These are phyloP conservation scores for Lagodon rhomboides DNA, from an alignment of 2,797 vertebrate genomes.

Conservation along the genomic window DNA sequence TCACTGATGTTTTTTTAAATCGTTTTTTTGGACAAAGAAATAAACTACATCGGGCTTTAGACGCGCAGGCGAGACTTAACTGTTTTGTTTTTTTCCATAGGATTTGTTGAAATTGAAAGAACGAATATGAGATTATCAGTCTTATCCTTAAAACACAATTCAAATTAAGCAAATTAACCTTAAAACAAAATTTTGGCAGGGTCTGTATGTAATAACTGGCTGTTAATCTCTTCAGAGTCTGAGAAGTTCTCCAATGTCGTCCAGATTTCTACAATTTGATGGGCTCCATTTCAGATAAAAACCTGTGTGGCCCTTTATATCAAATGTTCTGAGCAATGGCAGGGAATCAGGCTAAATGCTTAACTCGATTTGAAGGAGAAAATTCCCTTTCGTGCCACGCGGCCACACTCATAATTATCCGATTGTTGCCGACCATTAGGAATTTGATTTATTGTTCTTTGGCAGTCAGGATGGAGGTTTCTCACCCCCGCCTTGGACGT, in stretches of 20 bases:
- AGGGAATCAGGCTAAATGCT: slow-evolving; percentile 65
- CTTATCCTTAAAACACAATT: neutral
- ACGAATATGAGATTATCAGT: neutral
- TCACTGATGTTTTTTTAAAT: slow-evolving; percentile 6
- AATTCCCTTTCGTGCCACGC: slow-evolving; percentile 69
- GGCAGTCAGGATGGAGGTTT: slow-evolving; percentile 79
- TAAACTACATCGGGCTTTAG: neutral
- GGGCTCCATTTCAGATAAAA: slow-evolving; percentile 24
- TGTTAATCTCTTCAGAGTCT: slow-evolving; percentile 10
- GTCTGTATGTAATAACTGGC: neutral
- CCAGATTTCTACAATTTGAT: slow-evolving; percentile 20
- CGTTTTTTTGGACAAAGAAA: neutral
- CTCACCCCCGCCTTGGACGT: slow-evolving; percentile 71
- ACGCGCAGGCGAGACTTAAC: neutral
- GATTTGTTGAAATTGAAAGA: neutral
- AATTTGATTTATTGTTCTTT: slow-evolving; percentile 84
- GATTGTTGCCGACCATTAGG: slow-evolving; percentile 81
- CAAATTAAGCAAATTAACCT: neutral
- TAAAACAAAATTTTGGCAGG: neutral
- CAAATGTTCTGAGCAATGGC: slow-evolving; percentile 20
- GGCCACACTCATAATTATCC: slow-evolving; percentile 80
- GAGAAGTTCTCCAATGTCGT: slow-evolving; percentile 3
- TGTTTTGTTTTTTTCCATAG: too few relatives aligned
- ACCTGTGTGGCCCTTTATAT: slow-evolving; percentile 17
- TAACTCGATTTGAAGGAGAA: slow-evolving; percentile 75